Evolutionary conservation across 2,888 invertebrate genomes (phyloP), one percentile per base, ranked within the genome.

Genomic region (Dugesia japonica): DNA sequence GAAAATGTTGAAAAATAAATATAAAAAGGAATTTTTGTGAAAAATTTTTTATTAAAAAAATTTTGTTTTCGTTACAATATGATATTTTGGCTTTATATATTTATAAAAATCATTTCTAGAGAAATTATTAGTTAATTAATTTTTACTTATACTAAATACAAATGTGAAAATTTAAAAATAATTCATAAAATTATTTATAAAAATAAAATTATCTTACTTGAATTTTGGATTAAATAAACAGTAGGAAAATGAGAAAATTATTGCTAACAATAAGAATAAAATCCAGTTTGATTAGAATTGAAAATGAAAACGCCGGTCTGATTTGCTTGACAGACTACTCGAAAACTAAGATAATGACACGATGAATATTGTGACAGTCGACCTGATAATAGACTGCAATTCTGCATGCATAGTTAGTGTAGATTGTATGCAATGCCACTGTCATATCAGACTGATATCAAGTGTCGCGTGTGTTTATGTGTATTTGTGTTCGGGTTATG

Each of bases 241-340:
- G 31, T 13, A 7, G 13, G 31, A 31, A 31, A 31, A 31, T 31
- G 31, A 31, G 31, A 31, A 13, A 31, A 31, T 31, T 31, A 31
- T 31, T 31, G 31, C 31, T 56, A 9, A 38, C 38, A 56, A 56
- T 56, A 56, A 56, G n/a, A 56, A 56, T 56, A n/a, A 56, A 56
- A 56, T 56, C 23, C 56, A 13, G 56, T 56, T 20, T 56, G 56
- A 56, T 56, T 56, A 56, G 23, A 56, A 56, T 56, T 56, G 56
- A 56, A 56, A 56, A 56, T 56, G 56, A 56, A 56, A 56, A 56
- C 56, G n/a, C 56, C 56, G 56, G 56, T 56, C 56, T 56, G 56
- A 56, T 56, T 56, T 56, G 56, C 56, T 56, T 56, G 56, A 56
- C 56, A 56, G 56, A 56, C 56, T 56, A 56, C 56, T 56, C 56